These are phyloP conservation scores for Helostoma temminkii DNA, from an alignment of 2,797 vertebrate species.

Conservation along the genomic window DNA sequence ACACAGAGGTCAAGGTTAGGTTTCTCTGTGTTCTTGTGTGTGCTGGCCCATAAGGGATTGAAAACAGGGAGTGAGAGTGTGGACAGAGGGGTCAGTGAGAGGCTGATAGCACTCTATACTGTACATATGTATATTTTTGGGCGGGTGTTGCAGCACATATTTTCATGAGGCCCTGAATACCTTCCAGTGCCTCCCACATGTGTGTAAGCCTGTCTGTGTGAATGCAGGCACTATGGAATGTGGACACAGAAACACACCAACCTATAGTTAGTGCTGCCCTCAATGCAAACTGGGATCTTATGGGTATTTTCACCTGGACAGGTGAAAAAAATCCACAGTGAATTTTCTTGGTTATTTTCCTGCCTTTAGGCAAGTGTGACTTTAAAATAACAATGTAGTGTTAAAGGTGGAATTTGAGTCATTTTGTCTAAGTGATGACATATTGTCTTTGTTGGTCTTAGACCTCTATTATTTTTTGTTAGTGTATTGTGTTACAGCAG, in stretches of 20 bases:
- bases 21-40: not conserved
- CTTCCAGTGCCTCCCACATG: constrained; percentile 12
- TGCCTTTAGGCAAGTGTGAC: constrained; percentile 22
- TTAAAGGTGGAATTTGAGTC: constrained; percentile 27
- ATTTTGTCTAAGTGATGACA: constrained; percentile 55
- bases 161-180: constrained; percentile 53
- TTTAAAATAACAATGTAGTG: constrained; percentile 41
- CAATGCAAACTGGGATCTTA: constrained; percentile 28
- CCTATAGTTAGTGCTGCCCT: constrained; percentile 50
- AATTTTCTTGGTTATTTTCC: constrained; percentile 54
- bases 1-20: constrained; percentile 1
- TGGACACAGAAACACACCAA: constrained; percentile 53
- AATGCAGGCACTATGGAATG: constrained; percentile 8
- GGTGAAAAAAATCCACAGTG: constrained; percentile 35
- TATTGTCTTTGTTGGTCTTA: constrained; percentile 37
- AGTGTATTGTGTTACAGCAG: constrained; percentile 21
- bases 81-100: not conserved
- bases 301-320: too few relatives aligned
- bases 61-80: not conserved
- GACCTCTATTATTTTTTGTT: constrained; percentile 43
- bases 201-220: constrained; percentile 26
- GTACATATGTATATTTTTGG: constrained; percentile 25
- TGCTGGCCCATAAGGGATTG: not conserved
- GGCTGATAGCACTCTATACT: constrained; percentile 26
- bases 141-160: constrained; percentile 31